A percentile compares a stretch with the other conserved stretches of the same genome.
phyloP scores from a whole-genome alignment of 92 coral and sea anemone species.

The Micromussa lordhowensis region DNA sequence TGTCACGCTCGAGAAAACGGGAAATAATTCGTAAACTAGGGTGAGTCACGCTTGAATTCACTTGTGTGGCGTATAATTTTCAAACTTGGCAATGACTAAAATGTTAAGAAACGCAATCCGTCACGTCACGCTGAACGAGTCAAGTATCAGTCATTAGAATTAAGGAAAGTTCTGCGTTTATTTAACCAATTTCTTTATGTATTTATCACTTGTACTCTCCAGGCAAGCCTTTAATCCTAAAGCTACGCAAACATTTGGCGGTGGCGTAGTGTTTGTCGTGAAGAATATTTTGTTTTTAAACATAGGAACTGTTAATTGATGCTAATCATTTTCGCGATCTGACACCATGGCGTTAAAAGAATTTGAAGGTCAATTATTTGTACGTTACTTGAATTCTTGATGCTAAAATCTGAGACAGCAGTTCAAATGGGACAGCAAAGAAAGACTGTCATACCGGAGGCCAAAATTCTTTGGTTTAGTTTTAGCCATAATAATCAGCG shows the following conservation, averaged over 20 bases:
- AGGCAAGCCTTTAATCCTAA: conserved; percentile 1
- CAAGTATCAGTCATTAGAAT: background rate
- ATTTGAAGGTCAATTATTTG: background rate
- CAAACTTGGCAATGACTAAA: background rate
- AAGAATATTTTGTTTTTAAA: conserved; percentile 12
- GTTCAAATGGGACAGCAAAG: background rate
- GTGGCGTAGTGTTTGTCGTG: background rate
- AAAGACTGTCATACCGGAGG: background rate
- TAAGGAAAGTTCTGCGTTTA: background rate
- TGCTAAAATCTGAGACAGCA: background rate
- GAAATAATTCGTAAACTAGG: background rate
- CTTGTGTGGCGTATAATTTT: background rate
- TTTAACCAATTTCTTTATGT: background rate
- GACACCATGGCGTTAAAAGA: background rate
- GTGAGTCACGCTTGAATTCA: conserved; percentile 20
- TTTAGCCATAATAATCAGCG: background rate
- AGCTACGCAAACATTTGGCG: conserved; percentile 4
- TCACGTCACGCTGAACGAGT: background rate
- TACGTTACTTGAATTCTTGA: background rate
- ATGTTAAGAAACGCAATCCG: background rate
- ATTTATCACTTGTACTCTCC: background rate
- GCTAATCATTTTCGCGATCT: conserved; percentile 19
- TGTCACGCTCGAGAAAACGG: conserved; percentile 39
- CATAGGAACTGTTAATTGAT: background rate
- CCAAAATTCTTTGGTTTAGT: background rate